A percentile compares a stretch with the other conserved stretches of the same genome.
Evolutionary conservation across 2,888 invertebrate species (phyloP).

Genomic region (Pandemis heparana): DNA sequence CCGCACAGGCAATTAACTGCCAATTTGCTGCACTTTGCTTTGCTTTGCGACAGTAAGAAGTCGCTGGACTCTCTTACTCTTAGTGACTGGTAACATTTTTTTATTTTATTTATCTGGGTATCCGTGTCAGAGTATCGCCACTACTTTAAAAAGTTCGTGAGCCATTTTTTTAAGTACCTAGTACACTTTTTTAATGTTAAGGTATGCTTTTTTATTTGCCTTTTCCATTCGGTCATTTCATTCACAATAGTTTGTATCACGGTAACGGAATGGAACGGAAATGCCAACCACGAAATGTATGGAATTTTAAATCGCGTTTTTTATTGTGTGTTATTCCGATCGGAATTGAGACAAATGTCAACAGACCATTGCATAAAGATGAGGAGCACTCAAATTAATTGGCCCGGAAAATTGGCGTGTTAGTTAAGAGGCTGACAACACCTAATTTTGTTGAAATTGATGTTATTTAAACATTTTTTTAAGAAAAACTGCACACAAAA

Average conservation of each 20-base stretch:
- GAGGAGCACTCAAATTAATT: constrained; percentile 37
- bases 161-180: too few relatives aligned
- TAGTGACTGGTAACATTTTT: neutral
- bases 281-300: too few relatives aligned
- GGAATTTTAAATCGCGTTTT: neutral
- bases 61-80: constrained; percentile 6
- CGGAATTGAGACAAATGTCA: constrained; percentile 12
- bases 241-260: too few relatives aligned
- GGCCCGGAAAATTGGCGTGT: constrained; percentile 32
- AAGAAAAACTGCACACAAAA: too few relatives aligned
- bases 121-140: neutral
- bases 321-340: constrained; percentile 6
- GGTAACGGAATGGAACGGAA: too few relatives aligned
- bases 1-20: constrained; percentile 23
- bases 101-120: neutral
- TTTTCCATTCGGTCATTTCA: too few relatives aligned
- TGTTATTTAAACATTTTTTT: too few relatives aligned
- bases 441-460: too few relatives aligned
- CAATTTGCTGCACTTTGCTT: constrained; percentile 26
- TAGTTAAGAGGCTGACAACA: constrained; percentile 42
- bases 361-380: constrained; percentile 35
- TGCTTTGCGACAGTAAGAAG: constrained; percentile 26
- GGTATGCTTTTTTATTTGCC: too few relatives aligned
- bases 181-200: too few relatives aligned
- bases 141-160: too few relatives aligned